phyloP scores from a whole-genome alignment of 2,113 vertebrate species.

The Neolamprologus caudopunctatus region DNA sequence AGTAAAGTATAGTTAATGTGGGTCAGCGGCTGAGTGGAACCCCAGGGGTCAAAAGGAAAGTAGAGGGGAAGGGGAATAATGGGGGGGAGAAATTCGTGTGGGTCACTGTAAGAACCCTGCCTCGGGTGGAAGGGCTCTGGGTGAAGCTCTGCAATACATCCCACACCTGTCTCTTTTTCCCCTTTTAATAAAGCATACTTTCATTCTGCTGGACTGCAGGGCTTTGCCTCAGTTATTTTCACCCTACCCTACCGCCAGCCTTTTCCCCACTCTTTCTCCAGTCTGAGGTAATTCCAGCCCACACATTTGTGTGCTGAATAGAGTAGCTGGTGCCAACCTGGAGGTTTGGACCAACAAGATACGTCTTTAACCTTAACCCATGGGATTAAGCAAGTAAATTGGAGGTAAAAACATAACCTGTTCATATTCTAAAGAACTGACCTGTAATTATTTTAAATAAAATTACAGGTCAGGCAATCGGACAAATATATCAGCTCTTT shows the following conservation, averaged over 20 bases:
- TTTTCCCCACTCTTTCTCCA: neutral
- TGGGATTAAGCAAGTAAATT: neutral
- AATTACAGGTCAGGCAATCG: neutral
- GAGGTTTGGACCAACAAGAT: neutral
- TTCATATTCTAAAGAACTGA: neutral
- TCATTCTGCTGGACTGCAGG: neutral
- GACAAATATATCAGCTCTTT: neutral
- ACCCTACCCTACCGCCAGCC: neutral
- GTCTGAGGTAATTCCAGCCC: neutral
- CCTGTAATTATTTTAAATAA: neutral
- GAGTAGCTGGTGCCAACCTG: neutral
- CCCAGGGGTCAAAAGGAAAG: conserved; percentile 3
- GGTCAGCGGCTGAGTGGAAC: conserved; percentile 30
- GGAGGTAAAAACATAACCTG: neutral
- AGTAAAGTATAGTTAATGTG: conserved; percentile 41
- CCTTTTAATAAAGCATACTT: conserved; percentile 13
- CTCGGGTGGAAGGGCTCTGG: neutral
- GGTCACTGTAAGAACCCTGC: neutral
- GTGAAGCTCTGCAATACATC: conserved; percentile 1
- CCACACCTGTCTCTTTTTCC: neutral
- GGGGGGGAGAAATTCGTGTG: neutral
- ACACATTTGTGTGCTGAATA: neutral
- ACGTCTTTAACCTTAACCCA: neutral
- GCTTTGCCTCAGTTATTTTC: neutral
- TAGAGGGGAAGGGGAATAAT: neutral